phyloP scores from a whole-genome alignment of 2,888 invertebrate species.

The Agrenia bidenticulata region DNA sequence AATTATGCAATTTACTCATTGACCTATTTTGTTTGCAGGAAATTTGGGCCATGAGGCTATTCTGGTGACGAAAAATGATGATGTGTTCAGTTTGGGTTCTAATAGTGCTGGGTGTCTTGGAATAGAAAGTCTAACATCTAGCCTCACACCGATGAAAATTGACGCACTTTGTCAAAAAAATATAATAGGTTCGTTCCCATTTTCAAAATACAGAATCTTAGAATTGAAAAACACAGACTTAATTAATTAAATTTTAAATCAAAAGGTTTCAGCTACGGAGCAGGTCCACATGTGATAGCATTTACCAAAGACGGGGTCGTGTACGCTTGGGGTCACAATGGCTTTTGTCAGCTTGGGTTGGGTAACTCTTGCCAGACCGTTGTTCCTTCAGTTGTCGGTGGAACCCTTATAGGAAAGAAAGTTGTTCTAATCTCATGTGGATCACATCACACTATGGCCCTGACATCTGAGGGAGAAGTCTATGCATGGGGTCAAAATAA shows the following conservation, averaged over 20 bases:
- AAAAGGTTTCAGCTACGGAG: conserved; percentile 62
- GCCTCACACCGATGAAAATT: conserved; percentile 61
- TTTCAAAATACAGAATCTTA: too few species aligned
- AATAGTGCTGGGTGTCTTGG: conserved; percentile 64
- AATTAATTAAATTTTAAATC: conserved; percentile 15
- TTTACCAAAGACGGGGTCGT: conserved; percentile 62
- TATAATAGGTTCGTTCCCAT: conserved; percentile 59
- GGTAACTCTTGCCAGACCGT: conserved; percentile 62
- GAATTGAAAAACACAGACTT: too few species aligned
- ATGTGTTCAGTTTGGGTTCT: conserved; percentile 63
- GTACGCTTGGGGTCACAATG: conserved; percentile 61
- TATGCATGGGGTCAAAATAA: conserved; percentile 65
- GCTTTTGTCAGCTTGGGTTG: conserved; percentile 20
- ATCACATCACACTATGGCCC: conserved; percentile 63
- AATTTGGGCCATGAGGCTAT: conserved; percentile 64
- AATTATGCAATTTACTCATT: neutral
- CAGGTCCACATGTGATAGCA: conserved; percentile 65
- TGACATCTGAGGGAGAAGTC: conserved; percentile 64
- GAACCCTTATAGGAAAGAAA: conserved; percentile 58
- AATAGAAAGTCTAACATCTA: conserved; percentile 60
- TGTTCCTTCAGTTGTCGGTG: conserved; percentile 59
- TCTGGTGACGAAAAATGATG: conserved; percentile 62
- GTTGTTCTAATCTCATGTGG: conserved; percentile 63
- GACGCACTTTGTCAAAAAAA: conserved; percentile 60
- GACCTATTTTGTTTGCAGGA: conserved; percentile 56